Base-by-base conservation (phyloP, 2,888 invertebrate species). In the Eretmocerus hayati region DNA sequence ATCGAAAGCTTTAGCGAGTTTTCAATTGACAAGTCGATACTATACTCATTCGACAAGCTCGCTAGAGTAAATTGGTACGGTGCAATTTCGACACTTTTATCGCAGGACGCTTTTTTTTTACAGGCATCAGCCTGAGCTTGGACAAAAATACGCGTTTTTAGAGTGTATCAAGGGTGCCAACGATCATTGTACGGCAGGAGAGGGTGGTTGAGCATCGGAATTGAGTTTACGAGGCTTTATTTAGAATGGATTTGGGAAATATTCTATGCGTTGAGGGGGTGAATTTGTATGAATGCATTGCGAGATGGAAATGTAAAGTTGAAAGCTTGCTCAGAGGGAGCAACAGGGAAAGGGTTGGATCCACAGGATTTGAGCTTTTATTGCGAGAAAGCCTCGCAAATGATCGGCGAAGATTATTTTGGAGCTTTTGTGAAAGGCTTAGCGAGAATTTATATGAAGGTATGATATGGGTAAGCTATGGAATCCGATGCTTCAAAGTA, bases 161-260 rank as follows among this genome's bases (percentile, higher is more conserved):
- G n/a, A n/a, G n/a, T n/a, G n/a, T n/a, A n/a, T n/a, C n/a, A n/a
- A n/a, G n/a, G n/a, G n/a, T n/a, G n/a, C n/a, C n/a, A n/a, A n/a
- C n/a, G n/a, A n/a, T n/a, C n/a, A n/a, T n/a, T n/a, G n/a, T 13
- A 19, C 21, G 33, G 11, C 18, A 5, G 23, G 35, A 23, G 8
- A 11, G 1, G 9, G 9, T 11, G 22, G 20, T 15, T 44, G n/a
- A n/a, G n/a, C n/a, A 45, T 43, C 31, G 48, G 38, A 26, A 42
- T 42, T 22, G 39, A 46, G 35, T 33, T 42, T 22, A 37, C 40
- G 32, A 16, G 16, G 26, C 23, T 46, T 46, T 50, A 46, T 46
- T 50, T 46, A 43, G 42, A 26, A 46, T 18, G 50, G 42, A 42
- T 50, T 50, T 46, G 39, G n/a, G 50, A 39, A 46, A 43, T 50